phyloP scores from a whole-genome alignment of 2,888 invertebrate genomes.

The Pseudococcus viburni region DNA sequence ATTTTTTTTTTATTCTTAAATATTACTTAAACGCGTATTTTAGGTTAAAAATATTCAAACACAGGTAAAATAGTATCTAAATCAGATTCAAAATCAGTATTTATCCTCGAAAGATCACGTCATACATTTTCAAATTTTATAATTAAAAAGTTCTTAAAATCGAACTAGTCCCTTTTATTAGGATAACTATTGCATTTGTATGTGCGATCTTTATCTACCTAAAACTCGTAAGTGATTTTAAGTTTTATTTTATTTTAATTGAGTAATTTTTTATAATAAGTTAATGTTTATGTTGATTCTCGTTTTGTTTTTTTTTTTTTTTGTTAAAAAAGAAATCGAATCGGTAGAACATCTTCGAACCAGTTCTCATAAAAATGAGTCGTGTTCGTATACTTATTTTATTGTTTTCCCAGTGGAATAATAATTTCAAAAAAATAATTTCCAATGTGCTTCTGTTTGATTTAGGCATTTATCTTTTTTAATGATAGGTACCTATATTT shows the following conservation, averaged over 20 bases:
- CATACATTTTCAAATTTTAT: background rate
- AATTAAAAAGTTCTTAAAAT: constrained; percentile 19
- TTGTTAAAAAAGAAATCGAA: background rate
- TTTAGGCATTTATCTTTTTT: background rate
- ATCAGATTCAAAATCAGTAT: background rate
- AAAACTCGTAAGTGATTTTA: constrained; percentile 38
- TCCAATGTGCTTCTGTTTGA: background rate
- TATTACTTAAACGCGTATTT: constrained; percentile 12
- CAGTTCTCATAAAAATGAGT: background rate
- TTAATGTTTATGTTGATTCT: background rate
- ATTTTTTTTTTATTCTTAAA: background rate
- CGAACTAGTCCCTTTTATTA: constrained; percentile 27
- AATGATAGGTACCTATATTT: background rate
- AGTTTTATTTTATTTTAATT: constrained; percentile 2
- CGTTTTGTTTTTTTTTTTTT: background rate
- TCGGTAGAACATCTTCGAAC: background rate
- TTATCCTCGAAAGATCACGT: background rate
- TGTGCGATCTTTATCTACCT: constrained; percentile 1
- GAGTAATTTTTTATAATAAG: constrained; percentile 20
- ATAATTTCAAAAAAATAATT: background rate
- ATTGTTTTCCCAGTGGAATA: background rate
- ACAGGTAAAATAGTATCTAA: background rate
- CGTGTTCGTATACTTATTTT: constrained; percentile 1
- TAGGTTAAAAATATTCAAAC: background rate
- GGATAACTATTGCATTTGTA: constrained; percentile 17